phyloP scores from a whole-genome alignment of 1,140 invertebrate species.

The Probaryconus sp. region DNA sequence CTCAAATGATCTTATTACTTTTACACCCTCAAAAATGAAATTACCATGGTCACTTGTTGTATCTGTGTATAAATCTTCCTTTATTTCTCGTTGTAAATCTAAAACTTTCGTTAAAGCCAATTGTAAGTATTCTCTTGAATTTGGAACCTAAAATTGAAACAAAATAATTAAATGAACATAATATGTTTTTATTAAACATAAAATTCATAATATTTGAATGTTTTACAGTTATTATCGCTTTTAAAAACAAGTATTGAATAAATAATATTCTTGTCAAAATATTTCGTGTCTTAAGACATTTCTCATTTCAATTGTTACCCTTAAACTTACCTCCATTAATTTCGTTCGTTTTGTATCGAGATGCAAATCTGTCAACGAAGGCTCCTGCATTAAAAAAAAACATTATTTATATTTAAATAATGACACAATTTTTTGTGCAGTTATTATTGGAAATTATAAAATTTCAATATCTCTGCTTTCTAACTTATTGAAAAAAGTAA shows the following conservation, averaged over 20 bases:
- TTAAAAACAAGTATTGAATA: background rate
- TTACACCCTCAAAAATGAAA: constrained; percentile 2
- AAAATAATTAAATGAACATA: background rate
- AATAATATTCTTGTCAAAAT: too few species aligned
- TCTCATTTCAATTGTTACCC: constrained; percentile 1
- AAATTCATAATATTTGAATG: too few species aligned
- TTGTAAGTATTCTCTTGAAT: constrained; percentile 70
- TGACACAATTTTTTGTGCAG: background rate
- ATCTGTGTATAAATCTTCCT: constrained; percentile 68
- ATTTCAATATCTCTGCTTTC: too few species aligned
- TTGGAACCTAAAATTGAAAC: constrained; percentile 58
- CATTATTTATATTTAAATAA: background rate
- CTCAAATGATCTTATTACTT: too few species aligned
- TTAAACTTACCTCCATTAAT: constrained; percentile 44
- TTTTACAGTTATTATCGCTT: too few species aligned
- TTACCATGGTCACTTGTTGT: constrained; percentile 70
- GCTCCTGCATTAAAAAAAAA: constrained; percentile 48
- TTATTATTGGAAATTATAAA: too few species aligned
- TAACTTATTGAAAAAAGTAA: too few species aligned
- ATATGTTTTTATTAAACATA: too few species aligned
- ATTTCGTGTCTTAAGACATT: too few species aligned
- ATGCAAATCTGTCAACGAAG: constrained; percentile 49
- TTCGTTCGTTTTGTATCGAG: constrained; percentile 51
- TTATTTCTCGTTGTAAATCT: constrained; percentile 71
- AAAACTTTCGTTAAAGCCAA: constrained; percentile 68